phyloP scores from a whole-genome alignment of 1,140 invertebrate species.

The Schmidtea mediterranea region DNA sequence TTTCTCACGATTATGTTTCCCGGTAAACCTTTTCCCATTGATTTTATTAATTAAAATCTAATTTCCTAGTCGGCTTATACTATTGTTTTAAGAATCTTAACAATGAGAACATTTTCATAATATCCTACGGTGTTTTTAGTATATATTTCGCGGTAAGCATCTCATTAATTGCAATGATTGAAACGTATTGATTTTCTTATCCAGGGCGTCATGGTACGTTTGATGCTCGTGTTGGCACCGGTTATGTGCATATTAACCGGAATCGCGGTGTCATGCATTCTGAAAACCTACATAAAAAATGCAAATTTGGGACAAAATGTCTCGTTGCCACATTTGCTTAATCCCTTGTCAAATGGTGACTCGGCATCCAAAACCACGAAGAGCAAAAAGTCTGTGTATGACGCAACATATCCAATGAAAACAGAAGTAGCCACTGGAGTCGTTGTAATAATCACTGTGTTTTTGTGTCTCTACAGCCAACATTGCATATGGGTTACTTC shows the following conservation, averaged over 20 bases:
- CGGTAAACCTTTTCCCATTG: constrained; percentile 40
- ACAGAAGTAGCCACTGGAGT: constrained; percentile 62
- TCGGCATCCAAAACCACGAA: constrained; percentile 24
- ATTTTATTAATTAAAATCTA: constrained; percentile 89
- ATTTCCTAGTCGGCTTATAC: constrained; percentile 30
- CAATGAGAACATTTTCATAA: constrained; percentile 84
- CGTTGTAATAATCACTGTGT: constrained; percentile 48
- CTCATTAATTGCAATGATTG: background rate
- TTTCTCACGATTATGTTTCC: constrained; percentile 75
- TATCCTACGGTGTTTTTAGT: constrained; percentile 78
- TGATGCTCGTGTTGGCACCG: constrained; percentile 83
- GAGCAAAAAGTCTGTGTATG: constrained; percentile 12
- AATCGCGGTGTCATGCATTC: constrained; percentile 36
- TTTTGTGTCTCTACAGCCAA: constrained; percentile 53
- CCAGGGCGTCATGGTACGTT: constrained; percentile 81
- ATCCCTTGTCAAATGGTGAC: constrained; percentile 9
- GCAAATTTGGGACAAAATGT: background rate
- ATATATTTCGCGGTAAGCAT: constrained; percentile 77
- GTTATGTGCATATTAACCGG: constrained; percentile 89
- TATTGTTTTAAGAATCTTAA: constrained; percentile 45
- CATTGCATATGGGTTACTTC: constrained; percentile 15
- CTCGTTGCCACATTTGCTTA: too few relatives aligned
- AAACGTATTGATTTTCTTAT: background rate
- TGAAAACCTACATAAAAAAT: background rate
- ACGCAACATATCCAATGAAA: constrained; percentile 46